These are phyloP conservation scores for Orthosia gothica DNA, from an alignment of 2,888 invertebrate species.

Conservation along the genomic window DNA sequence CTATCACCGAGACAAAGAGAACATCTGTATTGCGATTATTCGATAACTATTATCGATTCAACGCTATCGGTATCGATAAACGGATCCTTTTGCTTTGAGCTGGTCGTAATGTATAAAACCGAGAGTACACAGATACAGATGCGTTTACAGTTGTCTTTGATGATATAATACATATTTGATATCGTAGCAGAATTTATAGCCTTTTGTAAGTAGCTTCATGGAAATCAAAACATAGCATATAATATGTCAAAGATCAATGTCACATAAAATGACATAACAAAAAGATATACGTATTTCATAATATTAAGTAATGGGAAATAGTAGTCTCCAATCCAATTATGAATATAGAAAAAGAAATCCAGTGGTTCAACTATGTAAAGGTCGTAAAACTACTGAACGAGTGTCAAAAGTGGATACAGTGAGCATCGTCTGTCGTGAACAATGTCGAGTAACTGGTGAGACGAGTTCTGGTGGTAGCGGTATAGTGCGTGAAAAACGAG, in stretches of 20 bases:
- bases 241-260: no score
- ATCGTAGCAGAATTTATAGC: conserved; percentile 14
- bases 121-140: conserved; percentile 16
- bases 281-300: neutral
- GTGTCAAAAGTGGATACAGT: no score
- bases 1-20: conserved; percentile 37
- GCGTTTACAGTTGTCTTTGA: conserved; percentile 4
- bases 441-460: no score
- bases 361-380: no score
- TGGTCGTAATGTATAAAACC: conserved; percentile 9
- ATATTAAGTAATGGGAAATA: neutral
- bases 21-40: conserved; percentile 41
- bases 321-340: neutral
- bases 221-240: conserved; percentile 14
- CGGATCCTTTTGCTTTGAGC: conserved; percentile 25
- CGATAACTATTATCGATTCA: conserved; percentile 39
- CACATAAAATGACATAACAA: neutral
- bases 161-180: conserved; percentile 9
- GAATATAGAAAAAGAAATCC: neutral
- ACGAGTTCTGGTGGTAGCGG: no score
- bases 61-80: conserved; percentile 37
- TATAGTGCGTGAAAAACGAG: no score
- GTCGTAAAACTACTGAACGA: no score
- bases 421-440: no score
- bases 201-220: conserved; percentile 2